Conservation (phyloP, 2,888 invertebrate species). For the Dryobotodes eremita region DNA sequence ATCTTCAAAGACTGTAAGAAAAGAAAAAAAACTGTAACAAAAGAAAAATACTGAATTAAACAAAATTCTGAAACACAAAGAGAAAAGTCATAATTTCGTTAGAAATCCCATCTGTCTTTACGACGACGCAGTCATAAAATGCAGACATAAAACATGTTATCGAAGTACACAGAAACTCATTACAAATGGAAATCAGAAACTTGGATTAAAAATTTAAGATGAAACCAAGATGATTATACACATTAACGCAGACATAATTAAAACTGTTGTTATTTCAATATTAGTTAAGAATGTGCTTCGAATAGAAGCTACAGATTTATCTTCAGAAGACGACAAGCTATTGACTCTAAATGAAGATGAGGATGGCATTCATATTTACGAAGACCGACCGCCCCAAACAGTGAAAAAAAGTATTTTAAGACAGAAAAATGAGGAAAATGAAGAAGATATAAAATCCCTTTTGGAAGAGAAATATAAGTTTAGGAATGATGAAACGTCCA, state of each 20-base stretch:
- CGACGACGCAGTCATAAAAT: conserved; percentile 67
- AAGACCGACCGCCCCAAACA: conserved; percentile 12
- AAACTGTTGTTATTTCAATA: conserved; percentile 54
- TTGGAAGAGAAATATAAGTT: conserved; percentile 86
- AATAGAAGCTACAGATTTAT: conserved; percentile 23
- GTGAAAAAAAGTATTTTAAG: conserved; percentile 33
- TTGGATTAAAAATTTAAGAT: conserved; percentile 63
- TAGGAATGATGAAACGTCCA: conserved; percentile 81
- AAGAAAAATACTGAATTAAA: conserved; percentile 21
- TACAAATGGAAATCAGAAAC: conserved; percentile 54
- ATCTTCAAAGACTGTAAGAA: background rate
- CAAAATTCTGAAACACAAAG: conserved; percentile 19
- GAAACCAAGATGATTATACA: conserved; percentile 67
- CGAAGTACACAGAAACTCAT: conserved; percentile 57
- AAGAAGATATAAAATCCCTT: conserved; percentile 76
- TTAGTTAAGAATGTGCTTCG: conserved; percentile 43
- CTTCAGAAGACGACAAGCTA: conserved; percentile 37
- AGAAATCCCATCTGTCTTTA: conserved; percentile 67
- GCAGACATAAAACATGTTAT: conserved; percentile 70
- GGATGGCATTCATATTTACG: background rate
- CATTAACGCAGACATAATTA: conserved; percentile 48
- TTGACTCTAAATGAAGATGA: conserved; percentile 22
- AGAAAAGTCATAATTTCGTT: conserved; percentile 40
- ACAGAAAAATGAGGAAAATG: conserved; percentile 53
- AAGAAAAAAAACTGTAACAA: background rate